Percentiles rank a stretch among this genome's conserved stretches.
Conservation (phyloP, 1,140 invertebrate species). For the Druon quercuslanigerum region DNA sequence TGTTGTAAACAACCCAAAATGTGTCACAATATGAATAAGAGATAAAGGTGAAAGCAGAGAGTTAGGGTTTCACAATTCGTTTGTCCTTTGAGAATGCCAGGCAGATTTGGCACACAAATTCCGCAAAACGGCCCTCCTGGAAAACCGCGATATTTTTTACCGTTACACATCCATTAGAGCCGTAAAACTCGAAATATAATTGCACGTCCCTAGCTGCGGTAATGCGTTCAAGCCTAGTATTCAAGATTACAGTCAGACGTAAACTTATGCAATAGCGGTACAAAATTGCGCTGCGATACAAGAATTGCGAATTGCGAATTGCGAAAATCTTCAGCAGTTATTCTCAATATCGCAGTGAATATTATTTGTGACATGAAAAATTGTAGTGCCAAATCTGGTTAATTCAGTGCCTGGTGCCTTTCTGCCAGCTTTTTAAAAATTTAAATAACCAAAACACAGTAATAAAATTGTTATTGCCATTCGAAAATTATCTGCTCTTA, state of each 20-base stretch:
- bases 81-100: neutral
- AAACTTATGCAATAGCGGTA: slow-evolving; percentile 51
- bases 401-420: neutral
- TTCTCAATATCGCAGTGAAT: no score
- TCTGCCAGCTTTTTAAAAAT: neutral
- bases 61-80: neutral
- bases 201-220: slow-evolving; percentile 42
- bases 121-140: neutral
- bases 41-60: no score
- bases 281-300: slow-evolving; percentile 40
- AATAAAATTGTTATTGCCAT: no score
- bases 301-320: slow-evolving; percentile 58
- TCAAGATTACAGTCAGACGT: slow-evolving; percentile 56
- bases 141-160: slow-evolving; percentile 23
- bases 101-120: slow-evolving; percentile 8
- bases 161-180: slow-evolving; percentile 25
- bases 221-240: slow-evolving; percentile 40
- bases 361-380: no score
- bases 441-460: no score
- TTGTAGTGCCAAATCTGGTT: neutral
- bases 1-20: no score
- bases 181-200: slow-evolving; percentile 53
- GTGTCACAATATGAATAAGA: no score
- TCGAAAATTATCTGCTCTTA: no score
- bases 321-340: slow-evolving; percentile 14